Evolutionary conservation across 2,888 invertebrate genomes (phyloP), one percentile per base, ranked within the genome.

Genomic region (Ptilodon capucinus): DNA sequence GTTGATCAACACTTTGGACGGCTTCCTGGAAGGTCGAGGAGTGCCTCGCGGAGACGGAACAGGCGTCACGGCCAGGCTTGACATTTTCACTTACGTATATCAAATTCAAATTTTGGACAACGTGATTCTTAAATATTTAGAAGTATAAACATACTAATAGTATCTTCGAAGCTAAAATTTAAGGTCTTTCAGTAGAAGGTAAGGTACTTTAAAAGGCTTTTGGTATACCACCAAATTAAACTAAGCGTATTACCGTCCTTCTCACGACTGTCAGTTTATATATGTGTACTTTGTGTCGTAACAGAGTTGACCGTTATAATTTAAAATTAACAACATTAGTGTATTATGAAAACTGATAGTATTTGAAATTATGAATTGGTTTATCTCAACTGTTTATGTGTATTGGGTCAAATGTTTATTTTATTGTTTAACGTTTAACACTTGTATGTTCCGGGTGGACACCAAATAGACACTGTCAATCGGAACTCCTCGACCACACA

Each of bases 1-100:
- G 0, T 73, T 68, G 5, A 77, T 67, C n/a, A 74, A 53, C 4
- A 75, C 60, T 46, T 58, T 69, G 0, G 72, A 65, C 0, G 54
- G 13, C 5, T 64, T 64, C 6, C 70, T 44, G 0, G 69, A 60
- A 1, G 67, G 64, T 11, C 48, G 35, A 7, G 66, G 66, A 1
- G 47, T 50, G 4, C 13, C 19, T 1, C 45, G 64, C 1, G 65
- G 68, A 1, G 71, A 64, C 2, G 66, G 62, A 0, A 48, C 14
- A 0, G 61, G 58, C 4, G 64, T 58, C 6, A 67, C 58, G 16
- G 59, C 44, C n/a, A 71, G 52, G 38, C 43, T 42, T 11, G 53
- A 40, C 68, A 51, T 59, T 51, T 40, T 57, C 21, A 16, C 47
- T 44, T 7, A 38, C 41, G 46, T 57, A 57, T 0, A 51, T 63